These are phyloP conservation scores for Bhutanitis thaidina DNA, from an alignment of 2,888 invertebrate genomes.

Conservation along the genomic window DNA sequence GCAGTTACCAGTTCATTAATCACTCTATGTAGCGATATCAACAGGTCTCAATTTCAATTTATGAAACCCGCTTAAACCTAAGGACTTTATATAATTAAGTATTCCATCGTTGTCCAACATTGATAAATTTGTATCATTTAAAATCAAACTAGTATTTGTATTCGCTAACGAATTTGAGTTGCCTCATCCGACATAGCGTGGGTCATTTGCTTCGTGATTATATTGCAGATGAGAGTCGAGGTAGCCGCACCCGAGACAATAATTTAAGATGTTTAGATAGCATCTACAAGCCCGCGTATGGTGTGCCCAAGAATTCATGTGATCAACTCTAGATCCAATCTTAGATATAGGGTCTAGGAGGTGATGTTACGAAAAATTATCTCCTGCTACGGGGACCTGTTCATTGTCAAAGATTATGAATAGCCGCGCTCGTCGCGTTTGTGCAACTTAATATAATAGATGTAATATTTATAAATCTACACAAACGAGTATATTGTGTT, in stretches of 20 bases:
- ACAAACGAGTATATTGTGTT: no score
- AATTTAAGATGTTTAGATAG: slow-evolving; percentile 77
- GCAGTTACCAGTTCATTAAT: no score
- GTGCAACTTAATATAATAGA: background rate
- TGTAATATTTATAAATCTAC: background rate
- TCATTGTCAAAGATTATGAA: slow-evolving; percentile 63
- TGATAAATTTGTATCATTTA: slow-evolving; percentile 8
- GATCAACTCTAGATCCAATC: slow-evolving; percentile 74
- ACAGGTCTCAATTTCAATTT: background rate
- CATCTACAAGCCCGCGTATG: slow-evolving; percentile 69
- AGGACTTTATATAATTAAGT: background rate
- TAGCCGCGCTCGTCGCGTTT: slow-evolving; percentile 30
- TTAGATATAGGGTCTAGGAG: slow-evolving; percentile 62
- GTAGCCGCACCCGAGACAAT: slow-evolving; percentile 66
- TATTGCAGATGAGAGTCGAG: slow-evolving; percentile 57
- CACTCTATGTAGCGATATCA: no score
- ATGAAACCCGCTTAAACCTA: background rate
- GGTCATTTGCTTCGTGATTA: slow-evolving; percentile 49
- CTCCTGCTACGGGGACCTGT: slow-evolving; percentile 44
- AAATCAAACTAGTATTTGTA: slow-evolving; percentile 5
- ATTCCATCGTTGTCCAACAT: slow-evolving; percentile 1
- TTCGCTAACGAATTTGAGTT: slow-evolving; percentile 21
- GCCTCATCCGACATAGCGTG: slow-evolving; percentile 46
- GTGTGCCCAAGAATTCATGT: slow-evolving; percentile 74
- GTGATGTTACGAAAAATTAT: slow-evolving; percentile 73